phyloP scores from a whole-genome alignment of 2,888 invertebrate species.

The Philaethria dido region DNA sequence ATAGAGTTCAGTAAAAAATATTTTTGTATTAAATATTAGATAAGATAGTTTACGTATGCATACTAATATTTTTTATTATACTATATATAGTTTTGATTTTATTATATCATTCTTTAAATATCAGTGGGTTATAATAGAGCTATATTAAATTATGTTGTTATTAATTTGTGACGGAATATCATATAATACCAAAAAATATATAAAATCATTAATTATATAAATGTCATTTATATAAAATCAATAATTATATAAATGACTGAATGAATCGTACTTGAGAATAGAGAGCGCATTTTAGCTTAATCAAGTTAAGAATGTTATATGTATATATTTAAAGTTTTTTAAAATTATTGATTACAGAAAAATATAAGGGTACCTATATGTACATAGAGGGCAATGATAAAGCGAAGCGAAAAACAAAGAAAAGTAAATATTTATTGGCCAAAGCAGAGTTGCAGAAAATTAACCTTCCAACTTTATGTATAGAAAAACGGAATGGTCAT shows the following conservation, averaged over 20 bases:
- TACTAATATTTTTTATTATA: no score
- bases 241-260: not conserved
- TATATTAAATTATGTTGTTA: no score
- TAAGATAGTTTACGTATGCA: no score
- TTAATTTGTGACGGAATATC: no score
- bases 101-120: no score
- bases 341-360: not conserved
- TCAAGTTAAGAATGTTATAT: not conserved
- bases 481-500: conserved; percentile 37
- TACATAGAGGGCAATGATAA: not conserved
- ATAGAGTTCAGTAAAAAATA: no score
- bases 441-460: conserved; percentile 41
- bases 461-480: conserved; percentile 35
- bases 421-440: conserved; percentile 22
- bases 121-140: no score
- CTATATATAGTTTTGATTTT: no score
- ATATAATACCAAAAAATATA: no score
- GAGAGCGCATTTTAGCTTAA: not conserved
- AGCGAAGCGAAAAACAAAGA: not conserved
- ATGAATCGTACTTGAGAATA: not conserved
- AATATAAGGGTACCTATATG: not conserved
- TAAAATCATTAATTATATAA: no score
- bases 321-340: not conserved
- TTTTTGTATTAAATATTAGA: no score
- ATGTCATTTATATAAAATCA: no score